Conservation (phyloP, 1,140 invertebrate species). For the Anadara kagoshimensis region DNA sequence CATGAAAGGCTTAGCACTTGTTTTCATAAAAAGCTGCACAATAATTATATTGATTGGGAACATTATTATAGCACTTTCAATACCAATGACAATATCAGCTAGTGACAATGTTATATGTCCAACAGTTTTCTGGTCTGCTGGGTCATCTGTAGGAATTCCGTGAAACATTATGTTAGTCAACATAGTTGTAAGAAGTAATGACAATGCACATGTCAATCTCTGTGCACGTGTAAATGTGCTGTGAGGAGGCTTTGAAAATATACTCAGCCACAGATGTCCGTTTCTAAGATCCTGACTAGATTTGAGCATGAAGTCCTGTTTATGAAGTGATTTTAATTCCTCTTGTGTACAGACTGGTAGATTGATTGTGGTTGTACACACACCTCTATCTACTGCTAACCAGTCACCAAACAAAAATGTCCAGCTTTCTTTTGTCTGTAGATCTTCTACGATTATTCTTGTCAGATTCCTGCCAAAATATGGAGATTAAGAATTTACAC, state of each 20-base stretch:
- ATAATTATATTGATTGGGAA: constrained; percentile 61
- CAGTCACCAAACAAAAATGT: constrained; percentile 60
- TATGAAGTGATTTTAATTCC: constrained; percentile 37
- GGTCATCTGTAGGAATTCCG: constrained; percentile 56
- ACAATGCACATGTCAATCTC: constrained; percentile 64
- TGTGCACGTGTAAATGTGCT: constrained; percentile 65
- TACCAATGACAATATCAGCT: constrained; percentile 51
- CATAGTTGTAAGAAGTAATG: constrained; percentile 61
- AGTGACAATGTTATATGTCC: constrained; percentile 39
- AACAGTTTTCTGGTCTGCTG: constrained; percentile 38
- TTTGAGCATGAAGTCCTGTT: constrained; percentile 46
- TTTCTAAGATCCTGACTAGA: constrained; percentile 60
- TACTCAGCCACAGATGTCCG: constrained; percentile 63
- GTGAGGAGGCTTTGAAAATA: constrained; percentile 55
- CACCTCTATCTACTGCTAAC: constrained; percentile 50
- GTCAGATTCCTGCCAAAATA: constrained; percentile 53
- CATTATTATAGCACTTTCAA: constrained; percentile 57
- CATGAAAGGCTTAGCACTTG: constrained; percentile 14
- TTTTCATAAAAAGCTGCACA: constrained; percentile 52
- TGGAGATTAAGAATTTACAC: not conserved
- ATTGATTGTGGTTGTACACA: constrained; percentile 18
- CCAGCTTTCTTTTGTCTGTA: constrained; percentile 49
- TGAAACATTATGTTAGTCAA: constrained; percentile 68
- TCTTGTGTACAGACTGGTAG: constrained; percentile 48
- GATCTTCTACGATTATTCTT: constrained; percentile 51